Evolutionary conservation across 2,797 vertebrate species (phyloP).

Genomic region (Amphiprion clarkii): DNA sequence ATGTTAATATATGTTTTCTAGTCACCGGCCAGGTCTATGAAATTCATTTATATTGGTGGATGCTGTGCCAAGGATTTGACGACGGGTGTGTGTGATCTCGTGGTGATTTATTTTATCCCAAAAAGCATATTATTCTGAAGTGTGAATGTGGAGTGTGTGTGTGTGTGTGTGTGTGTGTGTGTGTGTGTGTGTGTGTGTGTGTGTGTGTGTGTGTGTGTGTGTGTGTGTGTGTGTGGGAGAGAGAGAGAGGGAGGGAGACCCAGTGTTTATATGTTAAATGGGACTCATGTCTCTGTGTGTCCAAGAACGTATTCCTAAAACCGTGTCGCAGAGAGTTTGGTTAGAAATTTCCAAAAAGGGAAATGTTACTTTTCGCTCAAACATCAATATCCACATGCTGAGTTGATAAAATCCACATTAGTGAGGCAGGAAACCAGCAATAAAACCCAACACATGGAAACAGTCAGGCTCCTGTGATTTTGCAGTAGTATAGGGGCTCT

Average conservation of each 20-base stretch:
- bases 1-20: slow-evolving; percentile 79
- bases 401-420: slow-evolving; percentile 85
- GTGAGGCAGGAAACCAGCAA: slow-evolving; percentile 79
- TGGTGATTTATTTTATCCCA: slow-evolving; percentile 79
- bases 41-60: slow-evolving; percentile 74
- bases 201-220: not conserved
- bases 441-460: slow-evolving; percentile 83
- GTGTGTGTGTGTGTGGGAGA: not conserved
- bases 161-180: not conserved
- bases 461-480: slow-evolving; percentile 80
- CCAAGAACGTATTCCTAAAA: slow-evolving; percentile 32
- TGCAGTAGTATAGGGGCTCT: slow-evolving; percentile 72
- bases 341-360: slow-evolving; percentile 45
- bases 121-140: slow-evolving; percentile 75
- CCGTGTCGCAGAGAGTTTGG: slow-evolving; percentile 38
- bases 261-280: slow-evolving; percentile 42
- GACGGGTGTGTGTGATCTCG: slow-evolving; percentile 67
- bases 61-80: slow-evolving; percentile 67
- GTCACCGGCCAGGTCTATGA: slow-evolving; percentile 69
- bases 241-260: not conserved
- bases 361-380: slow-evolving; percentile 67
- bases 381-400: slow-evolving; percentile 80
- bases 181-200: slow-evolving; percentile 5
- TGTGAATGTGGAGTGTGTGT: slow-evolving; percentile 52
- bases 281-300: slow-evolving; percentile 23